Percentiles rank a stretch among this genome's conserved stretches.
Conservation (phyloP, 2,888 invertebrate genomes). For the Lysandra bellargus region DNA sequence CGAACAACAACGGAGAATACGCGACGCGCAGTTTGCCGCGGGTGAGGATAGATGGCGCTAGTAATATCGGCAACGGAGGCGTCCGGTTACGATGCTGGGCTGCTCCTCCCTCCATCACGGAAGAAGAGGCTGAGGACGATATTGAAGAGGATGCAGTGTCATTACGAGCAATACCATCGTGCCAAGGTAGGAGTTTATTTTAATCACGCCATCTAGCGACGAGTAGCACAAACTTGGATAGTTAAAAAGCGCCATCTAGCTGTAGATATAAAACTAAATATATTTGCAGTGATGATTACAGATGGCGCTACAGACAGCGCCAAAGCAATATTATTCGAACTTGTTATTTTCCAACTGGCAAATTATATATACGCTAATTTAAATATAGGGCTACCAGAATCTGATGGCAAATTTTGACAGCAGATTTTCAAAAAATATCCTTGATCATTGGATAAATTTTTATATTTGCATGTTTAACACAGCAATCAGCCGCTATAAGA, state of each 20-base stretch:
- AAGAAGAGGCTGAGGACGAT: conserved; percentile 83
- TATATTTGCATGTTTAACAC: too few relatives aligned
- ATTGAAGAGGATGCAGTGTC: conserved; percentile 83
- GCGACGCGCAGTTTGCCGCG: conserved; percentile 79
- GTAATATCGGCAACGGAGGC: conserved; percentile 82
- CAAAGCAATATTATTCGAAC: neutral
- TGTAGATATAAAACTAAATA: neutral
- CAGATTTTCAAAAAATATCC: too few relatives aligned
- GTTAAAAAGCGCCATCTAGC: conserved; percentile 1
- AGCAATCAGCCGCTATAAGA: too few relatives aligned
- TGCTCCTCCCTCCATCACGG: conserved; percentile 84
- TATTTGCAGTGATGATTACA: neutral
- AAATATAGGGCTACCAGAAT: too few relatives aligned
- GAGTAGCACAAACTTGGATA: conserved; percentile 30
- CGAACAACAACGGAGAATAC: conserved; percentile 70
- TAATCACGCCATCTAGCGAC: conserved; percentile 52
- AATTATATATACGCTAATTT: too few relatives aligned
- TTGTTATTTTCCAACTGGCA: neutral
- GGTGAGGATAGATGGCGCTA: conserved; percentile 85
- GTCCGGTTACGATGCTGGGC: conserved; percentile 81
- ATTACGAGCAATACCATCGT: conserved; percentile 80
- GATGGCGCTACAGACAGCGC: conserved; percentile 6
- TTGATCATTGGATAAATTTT: too few relatives aligned
- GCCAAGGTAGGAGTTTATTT: conserved; percentile 69
- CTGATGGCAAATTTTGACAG: too few relatives aligned